Evolutionary conservation across 2,888 invertebrate genomes (phyloP).

Genomic region (Villa cingulata): DNA sequence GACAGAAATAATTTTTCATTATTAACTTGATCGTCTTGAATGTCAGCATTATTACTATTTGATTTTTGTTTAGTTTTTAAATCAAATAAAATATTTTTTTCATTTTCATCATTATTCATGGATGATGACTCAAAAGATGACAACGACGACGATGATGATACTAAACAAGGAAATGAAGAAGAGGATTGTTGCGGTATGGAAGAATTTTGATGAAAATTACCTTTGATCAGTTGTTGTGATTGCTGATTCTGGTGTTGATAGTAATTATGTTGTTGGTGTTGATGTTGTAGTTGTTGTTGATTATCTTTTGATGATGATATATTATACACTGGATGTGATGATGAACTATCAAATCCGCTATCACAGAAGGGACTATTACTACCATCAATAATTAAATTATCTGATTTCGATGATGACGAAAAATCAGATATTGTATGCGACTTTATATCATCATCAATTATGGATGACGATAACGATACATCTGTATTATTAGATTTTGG

Average conservation of each 20-base stretch:
- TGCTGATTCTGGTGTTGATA: too few species aligned
- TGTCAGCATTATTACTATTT: not conserved
- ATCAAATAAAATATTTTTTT: not conserved
- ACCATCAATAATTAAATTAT: slow-evolving; percentile 22
- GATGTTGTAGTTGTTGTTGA: not conserved
- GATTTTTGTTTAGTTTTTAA: not conserved
- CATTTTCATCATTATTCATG: not conserved
- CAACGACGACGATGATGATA: too few species aligned
- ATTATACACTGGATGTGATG: slow-evolving; percentile 11
- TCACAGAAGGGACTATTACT: slow-evolving; percentile 23
- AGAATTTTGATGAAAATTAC: too few species aligned
- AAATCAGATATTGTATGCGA: slow-evolving; percentile 17
- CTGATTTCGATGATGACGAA: slow-evolving; percentile 29
- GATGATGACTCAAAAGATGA: too few species aligned
- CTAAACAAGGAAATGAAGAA: too few species aligned
- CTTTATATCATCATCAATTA: not conserved
- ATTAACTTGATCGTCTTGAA: too few species aligned
- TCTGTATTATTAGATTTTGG: slow-evolving; percentile 10
- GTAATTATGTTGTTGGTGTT: not conserved
- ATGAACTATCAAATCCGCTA: slow-evolving; percentile 31
- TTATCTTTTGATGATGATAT: slow-evolving; percentile 6
- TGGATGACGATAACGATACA: not conserved
- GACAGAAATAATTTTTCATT: too few species aligned
- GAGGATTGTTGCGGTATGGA: too few species aligned
- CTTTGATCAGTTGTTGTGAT: too few species aligned